A percentile compares a stretch with the other conserved stretches of the same genome.
These are phyloP conservation scores for Zeus faber DNA, from an alignment of 2,113 vertebrate species.

Conservation along the genomic window DNA sequence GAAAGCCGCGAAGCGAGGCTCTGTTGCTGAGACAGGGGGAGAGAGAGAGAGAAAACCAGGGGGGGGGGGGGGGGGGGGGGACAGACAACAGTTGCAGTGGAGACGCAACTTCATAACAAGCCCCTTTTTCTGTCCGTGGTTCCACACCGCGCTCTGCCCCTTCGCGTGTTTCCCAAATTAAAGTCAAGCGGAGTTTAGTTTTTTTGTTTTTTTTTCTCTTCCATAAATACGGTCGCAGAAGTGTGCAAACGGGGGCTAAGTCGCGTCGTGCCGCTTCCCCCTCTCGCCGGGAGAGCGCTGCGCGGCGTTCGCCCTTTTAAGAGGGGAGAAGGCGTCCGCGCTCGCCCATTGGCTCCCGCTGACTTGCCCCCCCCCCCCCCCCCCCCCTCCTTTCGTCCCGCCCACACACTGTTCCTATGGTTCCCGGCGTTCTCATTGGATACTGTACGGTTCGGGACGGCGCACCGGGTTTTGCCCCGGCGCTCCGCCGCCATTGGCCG, in stretches of 20 bases:
- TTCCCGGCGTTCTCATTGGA: conserved; percentile 71
- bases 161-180: not conserved
- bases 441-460: conserved; percentile 86
- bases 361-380: conserved; percentile 31
- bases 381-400: conserved; percentile 61
- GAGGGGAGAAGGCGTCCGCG: conserved; percentile 56
- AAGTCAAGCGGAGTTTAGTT: too few relatives aligned
- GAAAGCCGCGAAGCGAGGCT: conserved; percentile 59
- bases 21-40: conserved; percentile 89
- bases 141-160: too few relatives aligned
- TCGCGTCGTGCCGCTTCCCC: conserved; percentile 17
- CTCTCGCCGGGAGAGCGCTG: conserved; percentile 30
- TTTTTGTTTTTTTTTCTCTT: not conserved
- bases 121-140: not conserved
- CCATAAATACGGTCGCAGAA: not conserved
- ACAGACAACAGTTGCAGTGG: conserved; percentile 21
- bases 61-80: too few relatives aligned
- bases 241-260: not conserved
- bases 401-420: conserved; percentile 79
- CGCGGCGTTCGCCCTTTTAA: conserved; percentile 50
- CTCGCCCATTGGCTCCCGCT: conserved; percentile 64
- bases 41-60: conserved; percentile 77
- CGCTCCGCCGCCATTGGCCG: conserved; percentile 66
- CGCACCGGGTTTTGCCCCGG: conserved; percentile 61
- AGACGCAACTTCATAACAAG: too few relatives aligned